Base-by-base conservation (phyloP, 2,888 invertebrate species). In the Lutraria lutraria region DNA sequence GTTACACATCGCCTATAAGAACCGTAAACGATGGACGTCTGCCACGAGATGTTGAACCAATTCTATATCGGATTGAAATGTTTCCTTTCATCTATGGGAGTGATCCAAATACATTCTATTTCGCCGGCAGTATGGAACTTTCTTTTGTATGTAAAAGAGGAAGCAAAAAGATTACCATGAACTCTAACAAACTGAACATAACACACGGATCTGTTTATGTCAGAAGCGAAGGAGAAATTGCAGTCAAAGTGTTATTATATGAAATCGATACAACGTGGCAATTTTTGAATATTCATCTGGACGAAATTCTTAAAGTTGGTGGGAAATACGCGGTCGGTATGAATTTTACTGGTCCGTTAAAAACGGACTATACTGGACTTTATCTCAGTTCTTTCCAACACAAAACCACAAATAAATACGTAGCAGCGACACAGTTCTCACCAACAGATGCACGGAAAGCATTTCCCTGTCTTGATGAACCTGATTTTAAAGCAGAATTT, bases 401-500 rank as follows among this genome's bases (percentile, higher is more conserved):
- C 6, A 68, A 86, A 76, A 83, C 80, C 0, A 19, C 15, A 0
- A 90, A 90, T 43, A 93, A 93, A 6, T 93, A 94, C 88, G 98
- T 99, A 96, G 98, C 98, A 15, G 98, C 98, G 0, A 98, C 98
- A 13, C 95, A 96, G 97, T 98, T 99, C 95, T 98, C 99, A 96
- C 98, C 99, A 0, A 99, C 99, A 0, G 98, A 98, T 96, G 99
- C 99, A 0, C 97, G 99, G 31, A 98, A 98, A 96, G 98, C 99
- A 0, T 99, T 98, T 96, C 99, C 99, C 0, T 99, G 99, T 96
- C 98, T 99, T 95, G 99, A 99, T 97, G 99, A 99, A 95, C 99
- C 96, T 6, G 94, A 98, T 72, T 98, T 98, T 96, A 99, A 99
- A 97, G 98, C 99, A 0, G 98, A 97, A 85, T 99, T 98, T 97